A percentile compares a stretch with the other conserved stretches of the same genome.
These are phyloP conservation scores for Gambusia yucatana DNA, from an alignment of 2,797 vertebrate genomes.

Conservation along the genomic window DNA sequence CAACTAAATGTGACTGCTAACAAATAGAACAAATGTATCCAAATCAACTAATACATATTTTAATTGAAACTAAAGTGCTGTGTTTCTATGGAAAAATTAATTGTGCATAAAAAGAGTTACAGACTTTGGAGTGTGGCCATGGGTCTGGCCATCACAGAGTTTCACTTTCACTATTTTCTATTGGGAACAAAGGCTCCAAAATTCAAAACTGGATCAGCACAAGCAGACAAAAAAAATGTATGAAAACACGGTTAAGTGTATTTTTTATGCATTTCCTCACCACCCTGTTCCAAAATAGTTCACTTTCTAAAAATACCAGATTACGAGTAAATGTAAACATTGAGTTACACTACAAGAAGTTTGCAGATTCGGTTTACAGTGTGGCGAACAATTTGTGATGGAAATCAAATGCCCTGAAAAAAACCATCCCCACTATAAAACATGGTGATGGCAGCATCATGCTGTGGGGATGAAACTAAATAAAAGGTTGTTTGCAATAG, in stretches of 20 bases:
- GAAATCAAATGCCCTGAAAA: too few relatives aligned
- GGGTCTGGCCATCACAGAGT: background rate
- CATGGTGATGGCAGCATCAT: background rate
- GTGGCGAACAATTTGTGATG: too few relatives aligned
- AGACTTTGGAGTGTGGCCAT: too few relatives aligned
- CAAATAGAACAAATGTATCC: too few relatives aligned
- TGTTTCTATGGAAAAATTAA: too few relatives aligned
- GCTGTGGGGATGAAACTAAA: background rate
- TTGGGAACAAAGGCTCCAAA: conserved; percentile 39
- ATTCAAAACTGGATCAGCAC: conserved; percentile 18
- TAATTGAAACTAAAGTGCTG: too few relatives aligned
- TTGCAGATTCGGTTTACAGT: too few relatives aligned
- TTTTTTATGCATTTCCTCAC: background rate
- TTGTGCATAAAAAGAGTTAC: too few relatives aligned
- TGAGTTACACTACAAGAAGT: background rate
- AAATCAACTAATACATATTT: too few relatives aligned
- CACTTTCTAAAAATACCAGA: background rate
- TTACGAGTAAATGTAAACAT: background rate
- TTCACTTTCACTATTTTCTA: conserved; percentile 42
- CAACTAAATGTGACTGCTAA: too few relatives aligned
- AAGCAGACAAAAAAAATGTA: background rate
- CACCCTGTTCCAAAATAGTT: background rate
- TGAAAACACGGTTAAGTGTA: background rate
- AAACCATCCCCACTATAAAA: too few relatives aligned
- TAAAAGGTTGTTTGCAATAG: too few relatives aligned